These are phyloP conservation scores for Chloebia gouldiae DNA, from an alignment of 2,113 vertebrate genomes.

Conservation along the genomic window DNA sequence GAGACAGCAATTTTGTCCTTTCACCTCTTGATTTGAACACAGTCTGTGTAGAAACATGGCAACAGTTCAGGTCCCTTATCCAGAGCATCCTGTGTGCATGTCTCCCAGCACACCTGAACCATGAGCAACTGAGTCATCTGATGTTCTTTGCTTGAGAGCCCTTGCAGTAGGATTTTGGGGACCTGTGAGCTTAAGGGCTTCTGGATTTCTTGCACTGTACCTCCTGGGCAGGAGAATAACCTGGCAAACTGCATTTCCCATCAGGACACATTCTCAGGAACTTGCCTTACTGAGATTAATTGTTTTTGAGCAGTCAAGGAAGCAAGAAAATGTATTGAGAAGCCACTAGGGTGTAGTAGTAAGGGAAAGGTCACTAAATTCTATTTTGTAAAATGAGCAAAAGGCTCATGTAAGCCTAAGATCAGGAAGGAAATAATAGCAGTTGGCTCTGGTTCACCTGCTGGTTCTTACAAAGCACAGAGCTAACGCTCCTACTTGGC, in stretches of 20 bases:
- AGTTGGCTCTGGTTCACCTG: background rate
- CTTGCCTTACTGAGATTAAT: background rate
- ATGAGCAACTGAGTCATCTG: background rate
- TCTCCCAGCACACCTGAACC: background rate
- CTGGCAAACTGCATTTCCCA: background rate
- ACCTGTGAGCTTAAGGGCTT: background rate
- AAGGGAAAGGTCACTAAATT: background rate
- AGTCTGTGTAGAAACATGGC: background rate
- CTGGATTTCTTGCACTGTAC: background rate
- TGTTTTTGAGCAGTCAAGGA: background rate
- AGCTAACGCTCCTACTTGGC: background rate
- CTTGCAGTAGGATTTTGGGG: background rate
- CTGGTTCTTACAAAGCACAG: background rate
- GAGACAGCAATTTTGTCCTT: background rate
- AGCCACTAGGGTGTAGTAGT: background rate
- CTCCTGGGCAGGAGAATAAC: background rate
- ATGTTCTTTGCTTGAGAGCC: background rate
- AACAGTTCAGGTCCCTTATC: background rate
- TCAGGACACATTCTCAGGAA: background rate
- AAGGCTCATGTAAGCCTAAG: background rate
- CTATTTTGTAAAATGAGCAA: background rate
- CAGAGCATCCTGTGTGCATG: background rate
- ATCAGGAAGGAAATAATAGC: background rate
- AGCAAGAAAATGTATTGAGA: background rate
- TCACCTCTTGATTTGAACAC: background rate